These are phyloP conservation scores for Xiphophorus couchianus DNA, from an alignment of 2,113 vertebrate species.

Conservation along the genomic window DNA sequence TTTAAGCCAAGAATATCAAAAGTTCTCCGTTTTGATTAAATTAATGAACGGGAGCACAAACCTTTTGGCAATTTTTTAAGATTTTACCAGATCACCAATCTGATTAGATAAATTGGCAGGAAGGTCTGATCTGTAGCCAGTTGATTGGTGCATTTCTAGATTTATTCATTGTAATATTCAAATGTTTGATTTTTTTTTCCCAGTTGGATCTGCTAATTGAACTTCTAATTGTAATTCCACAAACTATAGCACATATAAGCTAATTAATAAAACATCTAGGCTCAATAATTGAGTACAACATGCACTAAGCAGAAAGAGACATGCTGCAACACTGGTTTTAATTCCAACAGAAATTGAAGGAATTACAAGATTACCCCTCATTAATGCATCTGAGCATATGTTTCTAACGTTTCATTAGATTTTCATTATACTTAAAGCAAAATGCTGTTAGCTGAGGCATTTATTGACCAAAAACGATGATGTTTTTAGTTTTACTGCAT, in stretches of 20 bases:
- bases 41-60: no score
- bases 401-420: neutral
- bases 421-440: neutral
- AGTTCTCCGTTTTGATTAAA: neutral
- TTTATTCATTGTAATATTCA: no score
- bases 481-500: neutral
- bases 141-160: no score
- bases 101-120: no score
- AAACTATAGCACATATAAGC: neutral
- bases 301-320: neutral
- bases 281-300: neutral
- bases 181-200: neutral
- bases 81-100: no score
- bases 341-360: neutral
- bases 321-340: neutral
- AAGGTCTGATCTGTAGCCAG: no score
- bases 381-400: neutral
- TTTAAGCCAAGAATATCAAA: neutral
- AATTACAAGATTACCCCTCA: neutral
- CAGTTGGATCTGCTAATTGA: neutral
- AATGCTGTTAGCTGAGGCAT: neutral
- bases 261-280: neutral
- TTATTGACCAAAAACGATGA: neutral
- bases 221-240: neutral
- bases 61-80: no score